phyloP scores from a whole-genome alignment of 2,113 vertebrate species.

The Felis catus region DNA sequence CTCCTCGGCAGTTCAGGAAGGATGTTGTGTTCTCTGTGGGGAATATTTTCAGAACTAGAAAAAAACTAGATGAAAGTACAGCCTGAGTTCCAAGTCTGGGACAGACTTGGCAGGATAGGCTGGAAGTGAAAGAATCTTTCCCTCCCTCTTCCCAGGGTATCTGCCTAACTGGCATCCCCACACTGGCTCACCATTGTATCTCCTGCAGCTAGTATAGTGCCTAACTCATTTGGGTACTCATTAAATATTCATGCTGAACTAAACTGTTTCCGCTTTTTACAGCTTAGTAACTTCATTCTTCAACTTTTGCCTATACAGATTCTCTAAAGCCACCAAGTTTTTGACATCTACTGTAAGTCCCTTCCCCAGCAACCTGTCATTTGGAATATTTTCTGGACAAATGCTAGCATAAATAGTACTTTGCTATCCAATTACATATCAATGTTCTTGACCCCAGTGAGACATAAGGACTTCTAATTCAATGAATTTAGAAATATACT shows the following conservation, averaged over 20 bases:
- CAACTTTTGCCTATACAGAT: conserved; percentile 1
- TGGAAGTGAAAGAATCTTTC: background rate
- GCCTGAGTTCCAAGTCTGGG: background rate
- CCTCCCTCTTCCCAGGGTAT: background rate
- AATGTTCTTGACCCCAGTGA: background rate
- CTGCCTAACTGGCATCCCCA: background rate
- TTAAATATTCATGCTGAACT: background rate
- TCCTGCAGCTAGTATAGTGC: background rate
- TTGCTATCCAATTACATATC: background rate
- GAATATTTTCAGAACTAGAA: conserved; percentile 21
- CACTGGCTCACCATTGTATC: background rate
- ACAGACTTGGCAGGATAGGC: background rate
- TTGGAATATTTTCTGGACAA: conserved; percentile 15
- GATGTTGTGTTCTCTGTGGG: background rate
- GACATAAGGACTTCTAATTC: background rate
- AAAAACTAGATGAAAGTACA: background rate
- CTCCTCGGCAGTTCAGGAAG: background rate
- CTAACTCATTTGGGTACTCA: background rate
- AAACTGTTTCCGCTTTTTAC: background rate
- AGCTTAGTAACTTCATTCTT: background rate
- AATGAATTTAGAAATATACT: background rate
- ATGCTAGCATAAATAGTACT: background rate
- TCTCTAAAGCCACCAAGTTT: background rate
- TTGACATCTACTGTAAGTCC: background rate
- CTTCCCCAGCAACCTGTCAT: background rate